Percentiles rank a stretch among this genome's conserved stretches.
These are phyloP conservation scores for Microcebus lehilahytsara DNA, from an alignment of 2,113 vertebrate species.

Conservation along the genomic window DNA sequence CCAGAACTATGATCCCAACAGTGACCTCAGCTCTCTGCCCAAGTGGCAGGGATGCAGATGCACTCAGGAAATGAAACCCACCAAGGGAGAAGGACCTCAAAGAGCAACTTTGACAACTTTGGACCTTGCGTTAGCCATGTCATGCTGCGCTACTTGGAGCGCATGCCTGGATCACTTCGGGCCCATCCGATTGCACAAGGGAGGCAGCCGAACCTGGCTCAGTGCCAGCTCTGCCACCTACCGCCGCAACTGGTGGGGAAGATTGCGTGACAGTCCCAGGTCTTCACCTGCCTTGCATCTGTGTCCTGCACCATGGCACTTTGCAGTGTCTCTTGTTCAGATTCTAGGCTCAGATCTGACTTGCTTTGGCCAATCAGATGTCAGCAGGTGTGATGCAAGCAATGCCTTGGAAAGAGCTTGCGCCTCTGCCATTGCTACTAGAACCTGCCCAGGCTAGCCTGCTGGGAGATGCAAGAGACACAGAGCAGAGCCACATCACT, in stretches of 20 bases:
- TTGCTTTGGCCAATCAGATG: neutral
- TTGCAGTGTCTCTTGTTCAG: rapidly evolving
- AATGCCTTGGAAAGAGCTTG: no score
- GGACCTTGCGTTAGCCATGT: neutral
- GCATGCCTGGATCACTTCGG: neutral
- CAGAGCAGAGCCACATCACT: neutral
- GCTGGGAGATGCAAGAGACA: neutral
- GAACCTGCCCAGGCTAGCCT: neutral
- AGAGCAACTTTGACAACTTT: neutral
- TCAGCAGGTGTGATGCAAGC: no score
- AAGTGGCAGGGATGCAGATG: neutral
- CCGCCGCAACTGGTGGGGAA: rapidly evolving
- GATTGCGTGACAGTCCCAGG: rapidly evolving
- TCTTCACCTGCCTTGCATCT: neutral
- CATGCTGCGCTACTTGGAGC: neutral
- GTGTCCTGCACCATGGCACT: rapidly evolving
- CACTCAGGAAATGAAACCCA: slow-evolving; percentile 53
- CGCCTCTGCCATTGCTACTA: neutral
- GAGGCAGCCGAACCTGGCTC: neutral
- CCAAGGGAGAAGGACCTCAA: neutral
- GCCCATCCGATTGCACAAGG: rapidly evolving
- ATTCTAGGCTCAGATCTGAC: neutral
- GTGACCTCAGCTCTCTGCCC: neutral
- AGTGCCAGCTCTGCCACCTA: neutral
- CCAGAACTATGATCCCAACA: neutral